Conservation (phyloP, 2,797 vertebrate species). For the Luscinia luscinia region DNA sequence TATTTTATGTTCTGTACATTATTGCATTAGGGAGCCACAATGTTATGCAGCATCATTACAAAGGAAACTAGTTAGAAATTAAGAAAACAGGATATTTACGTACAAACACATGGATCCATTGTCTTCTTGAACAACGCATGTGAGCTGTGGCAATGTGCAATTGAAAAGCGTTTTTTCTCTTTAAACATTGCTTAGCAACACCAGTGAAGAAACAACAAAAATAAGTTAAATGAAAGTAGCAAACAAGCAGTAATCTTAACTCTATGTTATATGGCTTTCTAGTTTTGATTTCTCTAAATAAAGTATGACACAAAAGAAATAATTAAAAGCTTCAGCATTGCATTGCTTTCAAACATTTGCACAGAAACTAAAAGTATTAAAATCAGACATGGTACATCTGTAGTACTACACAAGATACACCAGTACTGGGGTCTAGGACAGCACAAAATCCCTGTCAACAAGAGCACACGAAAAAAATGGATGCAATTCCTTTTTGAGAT, state of each 20-base stretch:
- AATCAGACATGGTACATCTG: conserved; percentile 75
- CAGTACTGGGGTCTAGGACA: conserved; percentile 80
- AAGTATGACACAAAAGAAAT: conserved; percentile 73
- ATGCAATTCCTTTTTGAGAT: conserved; percentile 56
- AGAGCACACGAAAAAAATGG: conserved; percentile 64
- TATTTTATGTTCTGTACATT: conserved; percentile 90
- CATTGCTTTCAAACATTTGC: conserved; percentile 78
- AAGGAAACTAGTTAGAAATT: conserved; percentile 78
- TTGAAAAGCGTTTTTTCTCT: conserved; percentile 70
- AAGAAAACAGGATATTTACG: conserved; percentile 67
- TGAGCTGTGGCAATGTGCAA: conserved; percentile 72
- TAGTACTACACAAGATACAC: conserved; percentile 83
- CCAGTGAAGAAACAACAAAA: conserved; percentile 74
- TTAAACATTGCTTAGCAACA: conserved; percentile 76
- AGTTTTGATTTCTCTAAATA: conserved; percentile 77
- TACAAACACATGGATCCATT: conserved; percentile 74
- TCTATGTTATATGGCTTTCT: conserved; percentile 85
- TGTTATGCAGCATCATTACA: conserved; percentile 80
- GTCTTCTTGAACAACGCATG: conserved; percentile 65
- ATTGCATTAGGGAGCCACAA: conserved; percentile 91
- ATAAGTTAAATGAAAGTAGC: conserved; percentile 80
- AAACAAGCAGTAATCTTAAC: conserved; percentile 77
- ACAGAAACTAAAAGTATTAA: conserved; percentile 77
- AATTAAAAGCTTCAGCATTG: conserved; percentile 74
- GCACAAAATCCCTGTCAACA: conserved; percentile 81